phyloP scores from a whole-genome alignment of 2,113 vertebrate genomes.

The Edolisoma coerulescens region DNA sequence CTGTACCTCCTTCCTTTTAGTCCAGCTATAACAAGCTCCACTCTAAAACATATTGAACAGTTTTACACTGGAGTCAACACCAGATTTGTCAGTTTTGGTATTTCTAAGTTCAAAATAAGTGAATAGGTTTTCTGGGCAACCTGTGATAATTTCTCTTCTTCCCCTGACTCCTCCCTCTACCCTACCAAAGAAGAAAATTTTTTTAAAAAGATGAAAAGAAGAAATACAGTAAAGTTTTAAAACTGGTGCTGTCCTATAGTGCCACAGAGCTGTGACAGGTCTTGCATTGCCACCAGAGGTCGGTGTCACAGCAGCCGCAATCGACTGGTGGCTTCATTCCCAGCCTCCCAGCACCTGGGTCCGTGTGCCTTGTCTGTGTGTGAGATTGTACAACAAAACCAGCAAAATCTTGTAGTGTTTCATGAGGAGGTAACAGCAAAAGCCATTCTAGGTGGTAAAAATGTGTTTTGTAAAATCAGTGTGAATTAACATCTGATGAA shows the following conservation, averaged over 20 bases:
- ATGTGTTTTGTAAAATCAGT: background rate
- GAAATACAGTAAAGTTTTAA: background rate
- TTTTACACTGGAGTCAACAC: background rate
- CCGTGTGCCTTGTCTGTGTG: accelerated
- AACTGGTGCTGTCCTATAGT: background rate
- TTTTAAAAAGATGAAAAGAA: background rate
- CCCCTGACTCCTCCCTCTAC: background rate
- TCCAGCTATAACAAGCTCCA: background rate
- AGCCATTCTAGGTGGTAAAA: background rate
- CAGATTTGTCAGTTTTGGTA: background rate
- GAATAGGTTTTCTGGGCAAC: background rate
- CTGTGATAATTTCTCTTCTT: background rate
- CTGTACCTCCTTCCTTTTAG: background rate
- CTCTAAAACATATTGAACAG: background rate
- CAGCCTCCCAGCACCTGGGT: background rate
- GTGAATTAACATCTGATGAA: background rate
- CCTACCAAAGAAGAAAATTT: background rate
- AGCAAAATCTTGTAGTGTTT: background rate
- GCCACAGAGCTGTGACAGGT: background rate
- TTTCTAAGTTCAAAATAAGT: background rate
- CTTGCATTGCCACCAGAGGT: slow-evolving; percentile 56
- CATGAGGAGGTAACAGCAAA: background rate
- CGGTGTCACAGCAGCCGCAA: background rate
- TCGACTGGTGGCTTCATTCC: background rate
- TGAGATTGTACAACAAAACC: background rate